A percentile compares a stretch with the other conserved stretches of the same genome.
These are phyloP conservation scores for Acanthosepion esculentum DNA, from an alignment of 2,888 invertebrate species.

Conservation along the genomic window DNA sequence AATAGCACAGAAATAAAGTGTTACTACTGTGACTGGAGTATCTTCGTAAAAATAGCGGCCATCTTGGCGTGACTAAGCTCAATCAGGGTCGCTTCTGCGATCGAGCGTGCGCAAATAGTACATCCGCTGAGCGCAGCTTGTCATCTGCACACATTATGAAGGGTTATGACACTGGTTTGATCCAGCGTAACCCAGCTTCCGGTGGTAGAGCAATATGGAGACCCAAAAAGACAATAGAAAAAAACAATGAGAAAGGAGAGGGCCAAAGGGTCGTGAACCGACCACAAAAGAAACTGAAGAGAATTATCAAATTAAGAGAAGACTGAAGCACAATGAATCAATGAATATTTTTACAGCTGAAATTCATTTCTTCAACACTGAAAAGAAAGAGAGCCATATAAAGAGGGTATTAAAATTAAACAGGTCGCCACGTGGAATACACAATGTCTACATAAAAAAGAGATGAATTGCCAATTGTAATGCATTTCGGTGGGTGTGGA, in stretches of 20 bases:
- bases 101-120: not conserved
- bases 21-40: constrained; percentile 10
- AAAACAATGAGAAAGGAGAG: not conserved
- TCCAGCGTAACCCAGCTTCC: constrained; percentile 23
- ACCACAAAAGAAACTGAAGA: not conserved
- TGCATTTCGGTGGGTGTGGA: not conserved
- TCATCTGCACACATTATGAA: constrained; percentile 23
- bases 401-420: not conserved
- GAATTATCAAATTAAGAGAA: not conserved
- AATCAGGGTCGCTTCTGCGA: constrained; percentile 11
- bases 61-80: constrained; percentile 8
- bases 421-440: not conserved
- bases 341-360: constrained; percentile 18
- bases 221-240: not conserved
- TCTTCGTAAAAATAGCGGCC: not conserved
- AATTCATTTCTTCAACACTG: not conserved
- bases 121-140: not conserved
- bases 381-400: not conserved
- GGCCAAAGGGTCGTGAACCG: not conserved
- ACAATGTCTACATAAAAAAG: not conserved
- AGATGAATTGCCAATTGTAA: not conserved
- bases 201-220: not conserved
- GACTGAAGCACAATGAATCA: not conserved
- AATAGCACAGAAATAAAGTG: not conserved
- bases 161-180: constrained; percentile 22